Evolutionary conservation across 2,113 vertebrate species (phyloP).

Genomic region (Oncorhynchus clarkii): DNA sequence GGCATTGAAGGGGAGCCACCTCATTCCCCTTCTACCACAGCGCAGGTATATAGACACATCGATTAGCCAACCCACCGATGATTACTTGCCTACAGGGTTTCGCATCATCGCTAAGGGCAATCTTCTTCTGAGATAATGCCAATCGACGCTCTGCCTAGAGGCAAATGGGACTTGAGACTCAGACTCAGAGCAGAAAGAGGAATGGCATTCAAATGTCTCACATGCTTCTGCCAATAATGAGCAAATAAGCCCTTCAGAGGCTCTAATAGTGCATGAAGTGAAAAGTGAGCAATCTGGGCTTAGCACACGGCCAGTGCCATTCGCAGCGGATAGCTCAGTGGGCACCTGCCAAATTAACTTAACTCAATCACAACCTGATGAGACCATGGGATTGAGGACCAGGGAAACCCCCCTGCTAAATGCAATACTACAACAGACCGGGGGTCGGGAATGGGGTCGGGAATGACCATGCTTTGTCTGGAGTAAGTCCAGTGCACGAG

Average conservation of each 20-base stretch:
- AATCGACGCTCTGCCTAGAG: background rate
- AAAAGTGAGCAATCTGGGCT: constrained; percentile 42
- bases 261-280: constrained; percentile 29
- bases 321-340: constrained; percentile 45
- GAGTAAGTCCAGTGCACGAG: constrained; percentile 14
- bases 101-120: constrained; percentile 12
- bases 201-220: constrained; percentile 30
- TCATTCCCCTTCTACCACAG: constrained; percentile 1
- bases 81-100: background rate
- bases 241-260: constrained; percentile 30
- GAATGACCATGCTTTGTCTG: constrained; percentile 1
- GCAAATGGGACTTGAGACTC: constrained; percentile 12
- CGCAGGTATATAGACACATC: background rate
- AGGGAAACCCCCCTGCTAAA: background rate
- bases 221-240: constrained; percentile 45
- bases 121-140: constrained; percentile 27
- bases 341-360: constrained; percentile 4
- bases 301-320: constrained; percentile 26
- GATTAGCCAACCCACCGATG: background rate
- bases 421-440: constrained; percentile 9
- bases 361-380: constrained; percentile 29
- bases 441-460: background rate
- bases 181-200: constrained; percentile 32
- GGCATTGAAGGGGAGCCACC: constrained; percentile 1
- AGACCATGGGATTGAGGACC: constrained; percentile 6